These are phyloP conservation scores for Cichladusa arquata DNA, from an alignment of 2,113 vertebrate species.

Conservation along the genomic window DNA sequence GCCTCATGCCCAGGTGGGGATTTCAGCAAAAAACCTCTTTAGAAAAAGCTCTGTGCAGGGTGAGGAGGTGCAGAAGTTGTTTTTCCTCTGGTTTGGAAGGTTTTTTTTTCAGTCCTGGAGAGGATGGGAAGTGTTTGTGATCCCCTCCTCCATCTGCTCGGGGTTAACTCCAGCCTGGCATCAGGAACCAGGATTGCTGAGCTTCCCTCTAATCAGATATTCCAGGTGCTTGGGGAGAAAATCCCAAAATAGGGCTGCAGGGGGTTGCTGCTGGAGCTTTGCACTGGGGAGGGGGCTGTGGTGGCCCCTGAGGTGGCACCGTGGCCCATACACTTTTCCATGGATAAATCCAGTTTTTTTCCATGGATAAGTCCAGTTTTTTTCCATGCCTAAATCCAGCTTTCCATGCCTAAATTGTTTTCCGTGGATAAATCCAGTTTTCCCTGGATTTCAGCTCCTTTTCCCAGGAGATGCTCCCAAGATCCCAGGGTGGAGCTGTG, in stretches of 20 bases:
- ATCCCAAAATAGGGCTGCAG: constrained; percentile 76
- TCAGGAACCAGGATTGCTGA: constrained; percentile 74
- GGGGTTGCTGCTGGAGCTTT: constrained; percentile 71
- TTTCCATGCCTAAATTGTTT: too few species aligned
- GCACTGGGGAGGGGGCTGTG: background rate
- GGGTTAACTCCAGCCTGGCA: constrained; percentile 60
- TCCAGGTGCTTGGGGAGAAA: constrained; percentile 70
- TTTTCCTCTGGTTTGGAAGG: background rate
- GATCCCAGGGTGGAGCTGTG: background rate
- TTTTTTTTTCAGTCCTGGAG: background rate
- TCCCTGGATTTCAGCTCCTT: background rate
- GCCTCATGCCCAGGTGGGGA: background rate
- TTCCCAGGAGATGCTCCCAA: background rate
- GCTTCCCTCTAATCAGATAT: constrained; percentile 77
- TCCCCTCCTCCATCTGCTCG: background rate
- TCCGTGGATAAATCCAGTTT: too few species aligned
- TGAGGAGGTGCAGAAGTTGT: background rate
- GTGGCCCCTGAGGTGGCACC: background rate
- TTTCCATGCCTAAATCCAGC: too few species aligned
- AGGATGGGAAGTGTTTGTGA: background rate
- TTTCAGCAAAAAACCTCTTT: background rate
- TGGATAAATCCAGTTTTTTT: too few species aligned
- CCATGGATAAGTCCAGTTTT: too few species aligned
- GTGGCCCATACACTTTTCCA: too few species aligned
- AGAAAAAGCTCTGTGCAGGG: background rate